Percentiles rank a stretch among this genome's conserved stretches.
Conservation (phyloP, 2,113 vertebrate genomes). For the Lophochroa leadbeateri region DNA sequence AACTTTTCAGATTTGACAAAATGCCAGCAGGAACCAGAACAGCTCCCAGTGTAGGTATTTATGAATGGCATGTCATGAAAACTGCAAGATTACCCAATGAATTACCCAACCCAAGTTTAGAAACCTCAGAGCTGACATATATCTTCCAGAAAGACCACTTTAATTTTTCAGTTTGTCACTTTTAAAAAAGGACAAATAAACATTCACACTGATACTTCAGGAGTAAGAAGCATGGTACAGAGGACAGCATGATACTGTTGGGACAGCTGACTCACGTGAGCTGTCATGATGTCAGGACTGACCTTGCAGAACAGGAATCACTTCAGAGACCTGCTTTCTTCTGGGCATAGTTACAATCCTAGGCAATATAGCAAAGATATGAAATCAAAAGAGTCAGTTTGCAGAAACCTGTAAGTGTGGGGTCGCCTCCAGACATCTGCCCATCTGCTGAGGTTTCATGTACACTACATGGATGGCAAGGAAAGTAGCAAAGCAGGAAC, state of each 20-base stretch:
- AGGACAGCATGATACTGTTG: background rate
- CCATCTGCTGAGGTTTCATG: background rate
- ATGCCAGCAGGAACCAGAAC: background rate
- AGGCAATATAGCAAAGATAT: rapidly evolving
- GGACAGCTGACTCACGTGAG: background rate
- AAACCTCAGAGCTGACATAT: background rate
- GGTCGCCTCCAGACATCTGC: background rate
- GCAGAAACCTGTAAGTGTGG: rapidly evolving
- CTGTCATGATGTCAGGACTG: background rate
- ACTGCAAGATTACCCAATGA: background rate
- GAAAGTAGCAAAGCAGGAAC: background rate
- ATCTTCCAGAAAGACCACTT: background rate
- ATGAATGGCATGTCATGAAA: background rate
- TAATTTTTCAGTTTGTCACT: background rate
- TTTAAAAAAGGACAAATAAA: background rate
- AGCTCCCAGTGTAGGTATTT: background rate
- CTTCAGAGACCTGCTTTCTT: background rate
- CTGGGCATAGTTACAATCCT: background rate
- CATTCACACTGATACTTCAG: background rate
- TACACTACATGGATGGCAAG: background rate
- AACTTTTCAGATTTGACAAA: background rate
- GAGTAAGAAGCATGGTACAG: background rate
- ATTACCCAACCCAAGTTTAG: background rate
- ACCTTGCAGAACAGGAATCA: background rate
- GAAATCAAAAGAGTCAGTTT: background rate